Evolutionary conservation across 2,797 vertebrate genomes (phyloP).

Genomic region (Crossoptilon crossoptilon): DNA sequence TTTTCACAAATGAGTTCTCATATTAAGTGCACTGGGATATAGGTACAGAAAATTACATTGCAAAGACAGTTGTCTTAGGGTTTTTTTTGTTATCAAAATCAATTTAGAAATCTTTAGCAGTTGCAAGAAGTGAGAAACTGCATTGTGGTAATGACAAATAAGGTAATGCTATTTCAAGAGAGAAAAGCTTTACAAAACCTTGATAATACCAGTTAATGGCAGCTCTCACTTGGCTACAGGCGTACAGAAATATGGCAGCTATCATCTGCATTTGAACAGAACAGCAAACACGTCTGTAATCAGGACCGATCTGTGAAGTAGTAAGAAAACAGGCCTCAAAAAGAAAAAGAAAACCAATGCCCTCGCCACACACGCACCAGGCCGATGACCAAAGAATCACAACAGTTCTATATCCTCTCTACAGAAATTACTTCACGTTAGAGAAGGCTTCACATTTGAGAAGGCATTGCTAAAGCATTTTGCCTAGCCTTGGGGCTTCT

Average conservation of each 20-base stretch:
- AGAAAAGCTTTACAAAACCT: background rate
- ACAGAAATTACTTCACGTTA: background rate
- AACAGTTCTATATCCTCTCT: background rate
- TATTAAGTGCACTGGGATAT: background rate
- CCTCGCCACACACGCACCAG: fast-evolving
- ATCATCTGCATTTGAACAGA: background rate
- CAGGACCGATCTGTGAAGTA: background rate
- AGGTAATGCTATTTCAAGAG: background rate
- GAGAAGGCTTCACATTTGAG: background rate
- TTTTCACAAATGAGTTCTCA: background rate
- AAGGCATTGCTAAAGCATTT: background rate
- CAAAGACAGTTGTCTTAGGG: background rate
- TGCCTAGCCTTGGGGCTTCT: background rate
- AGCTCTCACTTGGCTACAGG: background rate
- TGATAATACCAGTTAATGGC: background rate
- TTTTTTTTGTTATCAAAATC: background rate
- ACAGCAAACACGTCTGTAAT: background rate
- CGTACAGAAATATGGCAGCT: background rate
- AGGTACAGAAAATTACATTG: background rate
- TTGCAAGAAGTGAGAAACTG: background rate
- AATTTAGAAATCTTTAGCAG: background rate
- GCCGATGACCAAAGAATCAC: background rate
- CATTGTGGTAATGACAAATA: background rate
- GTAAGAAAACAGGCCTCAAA: background rate
- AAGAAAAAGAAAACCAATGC: background rate